Evolutionary conservation across 2,797 vertebrate genomes (phyloP).

Genomic region (Tolypeutes matacus): DNA sequence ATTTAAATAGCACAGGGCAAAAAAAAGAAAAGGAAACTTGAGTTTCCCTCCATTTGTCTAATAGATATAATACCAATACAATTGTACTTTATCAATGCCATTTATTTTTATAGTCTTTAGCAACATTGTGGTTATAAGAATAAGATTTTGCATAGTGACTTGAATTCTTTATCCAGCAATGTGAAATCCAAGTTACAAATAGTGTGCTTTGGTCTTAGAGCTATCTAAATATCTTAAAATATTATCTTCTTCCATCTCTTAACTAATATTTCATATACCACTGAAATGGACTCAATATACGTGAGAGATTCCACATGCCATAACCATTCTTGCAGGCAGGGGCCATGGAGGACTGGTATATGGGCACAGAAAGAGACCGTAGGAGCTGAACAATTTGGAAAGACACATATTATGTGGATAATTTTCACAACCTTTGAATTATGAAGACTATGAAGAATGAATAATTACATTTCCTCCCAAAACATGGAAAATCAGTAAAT

Average conservation of each 20-base stretch:
- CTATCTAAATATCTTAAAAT: neutral
- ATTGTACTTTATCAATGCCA: neutral
- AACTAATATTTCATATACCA: neutral
- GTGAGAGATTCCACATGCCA: neutral
- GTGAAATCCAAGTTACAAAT: slow-evolving; percentile 43
- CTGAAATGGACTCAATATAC: neutral
- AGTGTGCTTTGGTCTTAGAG: neutral
- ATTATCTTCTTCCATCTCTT: neutral
- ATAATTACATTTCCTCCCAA: neutral
- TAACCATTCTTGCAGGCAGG: neutral
- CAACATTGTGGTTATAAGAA: slow-evolving; percentile 23
- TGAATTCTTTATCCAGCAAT: neutral
- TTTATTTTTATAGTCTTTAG: neutral
- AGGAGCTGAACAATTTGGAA: neutral
- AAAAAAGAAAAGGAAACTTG: neutral
- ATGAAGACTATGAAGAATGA: neutral
- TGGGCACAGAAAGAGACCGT: neutral
- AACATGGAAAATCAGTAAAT: slow-evolving; percentile 2
- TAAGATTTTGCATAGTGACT: slow-evolving; percentile 1
- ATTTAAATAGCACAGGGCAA: neutral
- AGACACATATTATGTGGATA: neutral
- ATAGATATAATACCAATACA: neutral
- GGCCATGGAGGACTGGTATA: neutral
- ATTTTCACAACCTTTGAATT: neutral
- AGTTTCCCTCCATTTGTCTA: neutral